Conservation (phyloP, 2,888 invertebrate genomes). For the Volucella bombylans region DNA sequence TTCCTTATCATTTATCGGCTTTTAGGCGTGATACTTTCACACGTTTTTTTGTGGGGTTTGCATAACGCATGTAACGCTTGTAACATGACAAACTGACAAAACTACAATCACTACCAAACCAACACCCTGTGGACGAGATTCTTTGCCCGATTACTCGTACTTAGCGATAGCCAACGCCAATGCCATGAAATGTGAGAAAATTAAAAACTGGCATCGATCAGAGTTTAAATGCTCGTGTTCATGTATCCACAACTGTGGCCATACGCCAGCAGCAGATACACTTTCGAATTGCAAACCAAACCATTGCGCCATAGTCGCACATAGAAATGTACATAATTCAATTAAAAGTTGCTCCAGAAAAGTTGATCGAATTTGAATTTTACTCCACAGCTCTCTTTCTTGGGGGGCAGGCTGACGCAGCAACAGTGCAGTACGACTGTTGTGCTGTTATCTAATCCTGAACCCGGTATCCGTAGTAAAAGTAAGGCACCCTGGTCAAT, state of each 20-base stretch:
- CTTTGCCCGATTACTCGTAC: slow-evolving; percentile 42
- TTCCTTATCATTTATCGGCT: slow-evolving; percentile 24
- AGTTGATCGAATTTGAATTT: slow-evolving; percentile 70
- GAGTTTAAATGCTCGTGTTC: slow-evolving; percentile 6
- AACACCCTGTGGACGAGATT: slow-evolving; percentile 60
- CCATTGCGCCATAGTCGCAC: slow-evolving; percentile 54
- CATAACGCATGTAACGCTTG: background rate
- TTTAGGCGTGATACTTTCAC: slow-evolving; percentile 40
- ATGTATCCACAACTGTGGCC: slow-evolving; percentile 9
- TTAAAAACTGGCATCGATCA: slow-evolving; percentile 52
- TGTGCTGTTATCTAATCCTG: slow-evolving; percentile 48
- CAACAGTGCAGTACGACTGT: slow-evolving; percentile 13
- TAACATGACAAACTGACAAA: slow-evolving; percentile 49
- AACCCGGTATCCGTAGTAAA: slow-evolving; percentile 6
- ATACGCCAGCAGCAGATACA: slow-evolving; percentile 19
- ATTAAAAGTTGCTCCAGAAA: slow-evolving; percentile 73
- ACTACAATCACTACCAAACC: slow-evolving; percentile 65
- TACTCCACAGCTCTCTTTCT: slow-evolving; percentile 1
- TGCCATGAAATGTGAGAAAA: slow-evolving; percentile 61
- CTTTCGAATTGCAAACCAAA: slow-evolving; percentile 52
- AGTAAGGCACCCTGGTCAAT: slow-evolving; percentile 45
- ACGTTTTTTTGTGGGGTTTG: slow-evolving; percentile 17
- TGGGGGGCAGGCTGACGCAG: background rate
- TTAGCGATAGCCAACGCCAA: slow-evolving; percentile 38
- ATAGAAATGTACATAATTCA: slow-evolving; percentile 72